These are phyloP conservation scores for Dinoponera quadriceps DNA, from an alignment of 1,140 invertebrate genomes.

Conservation along the genomic window DNA sequence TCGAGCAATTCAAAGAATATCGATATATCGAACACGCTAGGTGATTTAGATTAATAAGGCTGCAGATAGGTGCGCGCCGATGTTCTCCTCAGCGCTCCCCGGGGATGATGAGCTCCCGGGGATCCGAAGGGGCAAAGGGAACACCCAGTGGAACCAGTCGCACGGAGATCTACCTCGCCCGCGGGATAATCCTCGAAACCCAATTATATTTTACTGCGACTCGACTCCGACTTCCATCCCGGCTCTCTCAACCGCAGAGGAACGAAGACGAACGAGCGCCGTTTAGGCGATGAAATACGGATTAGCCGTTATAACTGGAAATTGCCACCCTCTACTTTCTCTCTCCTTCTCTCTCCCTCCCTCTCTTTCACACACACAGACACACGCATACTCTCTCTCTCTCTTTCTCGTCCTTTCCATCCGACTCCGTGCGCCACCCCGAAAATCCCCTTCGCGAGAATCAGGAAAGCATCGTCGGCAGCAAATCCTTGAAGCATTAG, in stretches of 20 bases:
- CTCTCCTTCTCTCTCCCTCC: constrained; percentile 44
- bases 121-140: constrained; percentile 67
- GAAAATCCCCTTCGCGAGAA: constrained; percentile 59
- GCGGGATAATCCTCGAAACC: constrained; percentile 85
- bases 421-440: constrained; percentile 16
- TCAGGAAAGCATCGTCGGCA: constrained; percentile 67
- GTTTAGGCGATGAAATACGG: constrained; percentile 86
- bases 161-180: constrained; percentile 80
- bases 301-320: constrained; percentile 85
- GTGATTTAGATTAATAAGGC: constrained; percentile 67
- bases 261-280: constrained; percentile 84
- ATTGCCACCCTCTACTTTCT: constrained; percentile 80
- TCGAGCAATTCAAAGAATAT: neutral
- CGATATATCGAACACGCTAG: constrained; percentile 31
- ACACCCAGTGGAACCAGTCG: constrained; percentile 77
- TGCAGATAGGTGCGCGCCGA: constrained; percentile 53
- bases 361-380: neutral
- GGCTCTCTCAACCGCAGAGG: constrained; percentile 74
- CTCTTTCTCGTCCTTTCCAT: constrained; percentile 6
- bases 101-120: constrained; percentile 63
- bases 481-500: constrained; percentile 56
- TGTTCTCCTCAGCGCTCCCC: constrained; percentile 40
- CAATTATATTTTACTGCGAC: constrained; percentile 86
- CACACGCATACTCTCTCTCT: neutral
- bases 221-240: constrained; percentile 84